Evolutionary conservation across 2,113 vertebrate species (phyloP).

Genomic region (Odocoileus virginianus): DNA sequence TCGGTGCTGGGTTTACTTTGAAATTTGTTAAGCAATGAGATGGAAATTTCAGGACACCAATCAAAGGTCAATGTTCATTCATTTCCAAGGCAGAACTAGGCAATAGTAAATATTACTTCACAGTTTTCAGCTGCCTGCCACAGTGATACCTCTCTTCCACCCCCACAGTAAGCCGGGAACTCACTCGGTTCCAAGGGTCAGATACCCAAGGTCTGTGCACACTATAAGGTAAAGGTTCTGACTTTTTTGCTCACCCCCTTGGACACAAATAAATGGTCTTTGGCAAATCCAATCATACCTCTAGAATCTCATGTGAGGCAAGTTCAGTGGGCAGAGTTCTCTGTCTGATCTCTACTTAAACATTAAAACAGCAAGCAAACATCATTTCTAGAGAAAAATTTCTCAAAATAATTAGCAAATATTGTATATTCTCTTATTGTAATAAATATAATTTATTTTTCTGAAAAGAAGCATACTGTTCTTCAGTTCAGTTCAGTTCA

Average conservation of each 20-base stretch:
- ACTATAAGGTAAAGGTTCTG: neutral
- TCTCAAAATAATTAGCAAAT: neutral
- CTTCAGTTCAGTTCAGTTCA: too few species aligned
- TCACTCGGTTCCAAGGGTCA: neutral
- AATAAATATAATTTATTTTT: neutral
- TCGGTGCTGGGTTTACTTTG: neutral
- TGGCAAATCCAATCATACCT: neutral
- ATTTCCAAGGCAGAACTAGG: neutral
- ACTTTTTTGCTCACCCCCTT: neutral
- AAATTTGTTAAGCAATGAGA: neutral
- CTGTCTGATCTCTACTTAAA: neutral
- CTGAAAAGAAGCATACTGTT: neutral
- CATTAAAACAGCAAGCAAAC: conserved; percentile 4
- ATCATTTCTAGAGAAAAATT: neutral
- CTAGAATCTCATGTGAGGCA: neutral
- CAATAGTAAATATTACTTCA: neutral
- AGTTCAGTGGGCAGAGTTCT: neutral
- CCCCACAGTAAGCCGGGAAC: neutral
- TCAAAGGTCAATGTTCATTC: neutral
- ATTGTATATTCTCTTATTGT: neutral
- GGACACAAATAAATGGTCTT: neutral
- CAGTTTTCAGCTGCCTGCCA: neutral
- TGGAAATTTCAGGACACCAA: neutral
- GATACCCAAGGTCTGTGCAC: neutral
- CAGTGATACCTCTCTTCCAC: neutral